These are phyloP conservation scores for Yoshiicerus persimilis DNA, from an alignment of 1,140 invertebrate species.

Conservation along the genomic window DNA sequence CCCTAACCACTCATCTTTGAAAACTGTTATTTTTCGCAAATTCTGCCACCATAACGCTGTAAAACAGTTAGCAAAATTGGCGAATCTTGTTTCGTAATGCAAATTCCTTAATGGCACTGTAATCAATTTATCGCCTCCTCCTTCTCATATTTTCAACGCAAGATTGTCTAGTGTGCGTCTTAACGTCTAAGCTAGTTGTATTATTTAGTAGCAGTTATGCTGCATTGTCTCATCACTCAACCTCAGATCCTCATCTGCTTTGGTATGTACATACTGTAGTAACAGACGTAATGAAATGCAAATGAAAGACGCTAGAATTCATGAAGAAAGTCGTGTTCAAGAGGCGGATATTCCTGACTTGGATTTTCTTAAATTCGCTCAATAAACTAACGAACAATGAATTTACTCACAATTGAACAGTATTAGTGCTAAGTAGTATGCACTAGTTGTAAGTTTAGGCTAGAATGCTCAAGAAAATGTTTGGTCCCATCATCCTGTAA, in stretches of 20 bases:
- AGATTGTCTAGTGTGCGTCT: neutral
- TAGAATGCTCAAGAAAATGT: neutral
- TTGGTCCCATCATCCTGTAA: neutral
- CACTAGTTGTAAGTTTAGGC: neutral
- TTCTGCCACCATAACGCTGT: neutral
- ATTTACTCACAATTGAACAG: neutral
- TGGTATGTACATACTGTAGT: neutral
- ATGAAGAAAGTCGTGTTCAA: neutral
- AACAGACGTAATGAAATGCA: neutral
- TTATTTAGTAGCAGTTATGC: neutral
- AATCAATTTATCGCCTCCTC: conserved; percentile 13
- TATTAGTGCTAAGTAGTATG: neutral
- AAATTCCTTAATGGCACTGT: neutral
- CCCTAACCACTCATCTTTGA: neutral
- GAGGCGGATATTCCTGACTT: neutral
- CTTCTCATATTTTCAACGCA: neutral
- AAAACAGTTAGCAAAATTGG: neutral
- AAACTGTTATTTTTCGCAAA: conserved; percentile 13
- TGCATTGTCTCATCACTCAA: neutral
- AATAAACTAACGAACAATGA: neutral
- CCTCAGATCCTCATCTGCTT: neutral
- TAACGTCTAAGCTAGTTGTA: no score
- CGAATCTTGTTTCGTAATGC: neutral
- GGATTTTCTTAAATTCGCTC: neutral
- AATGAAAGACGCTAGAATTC: neutral